phyloP scores from a whole-genome alignment of 2,113 vertebrate species.

The Manacus vitellinus region DNA sequence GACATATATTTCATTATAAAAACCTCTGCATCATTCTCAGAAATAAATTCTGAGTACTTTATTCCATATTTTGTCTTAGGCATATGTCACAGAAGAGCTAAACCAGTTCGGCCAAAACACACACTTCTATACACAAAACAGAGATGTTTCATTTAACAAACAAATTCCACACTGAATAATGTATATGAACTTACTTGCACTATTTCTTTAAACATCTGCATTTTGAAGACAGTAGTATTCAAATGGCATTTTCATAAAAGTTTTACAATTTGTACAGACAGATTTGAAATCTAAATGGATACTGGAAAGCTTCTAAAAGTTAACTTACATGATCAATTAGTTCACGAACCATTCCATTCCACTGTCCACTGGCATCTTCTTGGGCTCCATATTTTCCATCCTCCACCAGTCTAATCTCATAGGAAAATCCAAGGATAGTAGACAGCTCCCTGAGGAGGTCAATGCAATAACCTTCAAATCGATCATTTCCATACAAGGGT shows the following conservation, averaged over 20 bases:
- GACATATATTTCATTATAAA: not conserved
- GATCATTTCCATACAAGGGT: constrained; percentile 94
- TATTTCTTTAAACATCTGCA: not conserved
- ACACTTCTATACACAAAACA: not conserved
- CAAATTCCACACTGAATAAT: not conserved
- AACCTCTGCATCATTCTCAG: not conserved
- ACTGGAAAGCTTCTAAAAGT: not conserved
- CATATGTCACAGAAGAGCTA: not conserved
- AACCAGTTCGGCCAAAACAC: not conserved
- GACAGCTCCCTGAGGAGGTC: constrained; percentile 94
- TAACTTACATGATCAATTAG: constrained; percentile 96
- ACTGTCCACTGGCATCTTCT: constrained; percentile 92
- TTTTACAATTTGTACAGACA: not conserved
- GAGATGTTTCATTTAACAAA: not conserved
- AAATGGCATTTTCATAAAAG: not conserved
- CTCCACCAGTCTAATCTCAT: constrained; percentile 92
- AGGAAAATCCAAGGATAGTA: constrained; percentile 93
- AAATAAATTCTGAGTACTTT: not conserved
- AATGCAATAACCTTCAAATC: constrained; percentile 97
- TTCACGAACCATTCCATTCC: constrained; percentile 98
- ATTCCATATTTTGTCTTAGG: not conserved
- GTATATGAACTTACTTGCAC: not conserved
- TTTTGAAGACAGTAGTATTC: not conserved
- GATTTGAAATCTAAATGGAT: not conserved
- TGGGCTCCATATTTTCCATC: constrained; percentile 96